Evolutionary conservation across 1,140 invertebrate species (phyloP).

Genomic region (Pseudobourletiella spinata): DNA sequence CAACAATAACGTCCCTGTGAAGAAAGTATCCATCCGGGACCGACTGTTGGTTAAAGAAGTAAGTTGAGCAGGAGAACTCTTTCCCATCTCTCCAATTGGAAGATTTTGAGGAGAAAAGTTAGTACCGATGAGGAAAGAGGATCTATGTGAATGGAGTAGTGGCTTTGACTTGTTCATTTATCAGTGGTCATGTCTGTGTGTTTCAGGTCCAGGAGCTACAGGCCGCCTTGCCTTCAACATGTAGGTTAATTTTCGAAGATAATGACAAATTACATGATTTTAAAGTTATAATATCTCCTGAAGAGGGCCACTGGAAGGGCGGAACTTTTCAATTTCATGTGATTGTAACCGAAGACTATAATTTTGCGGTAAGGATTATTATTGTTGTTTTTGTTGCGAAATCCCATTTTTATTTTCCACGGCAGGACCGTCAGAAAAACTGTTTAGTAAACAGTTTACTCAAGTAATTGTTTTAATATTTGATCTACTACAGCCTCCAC

Average conservation of each 20-base stretch:
- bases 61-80: no score
- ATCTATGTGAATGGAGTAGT: no score
- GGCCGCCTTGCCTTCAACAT: conserved; percentile 68
- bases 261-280: conserved; percentile 75
- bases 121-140: no score
- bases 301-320: conserved; percentile 80
- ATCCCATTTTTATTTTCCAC: conserved; percentile 9
- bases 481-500: conserved; percentile 65
- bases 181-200: conserved; percentile 29
- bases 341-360: conserved; percentile 85
- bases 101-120: no score
- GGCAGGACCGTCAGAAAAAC: no score
- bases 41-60: conserved; percentile 74
- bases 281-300: conserved; percentile 64
- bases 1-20: conserved; percentile 40
- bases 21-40: conserved; percentile 70
- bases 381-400: conserved; percentile 26
- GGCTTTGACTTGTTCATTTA: no score
- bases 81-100: no score
- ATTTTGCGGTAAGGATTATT: conserved; percentile 70
- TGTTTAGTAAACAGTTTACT: no score
- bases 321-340: conserved; percentile 80
- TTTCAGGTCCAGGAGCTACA: conserved; percentile 79
- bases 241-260: conserved; percentile 68
- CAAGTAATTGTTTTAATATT: no score